These are phyloP conservation scores for Sogatella furcifera DNA, from an alignment of 1,140 invertebrate genomes.

Conservation along the genomic window DNA sequence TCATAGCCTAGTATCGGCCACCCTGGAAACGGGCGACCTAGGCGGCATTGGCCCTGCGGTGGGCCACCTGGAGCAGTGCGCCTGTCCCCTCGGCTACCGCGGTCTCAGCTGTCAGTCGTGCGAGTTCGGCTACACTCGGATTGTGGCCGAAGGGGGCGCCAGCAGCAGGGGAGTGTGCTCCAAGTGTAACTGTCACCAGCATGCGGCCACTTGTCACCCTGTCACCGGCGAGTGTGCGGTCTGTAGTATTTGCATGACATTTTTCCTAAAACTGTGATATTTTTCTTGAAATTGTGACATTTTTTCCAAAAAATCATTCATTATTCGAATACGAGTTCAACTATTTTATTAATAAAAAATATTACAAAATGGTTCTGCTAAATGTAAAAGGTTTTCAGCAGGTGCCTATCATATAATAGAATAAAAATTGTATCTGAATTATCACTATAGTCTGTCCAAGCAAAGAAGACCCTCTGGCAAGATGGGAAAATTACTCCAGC, in stretches of 20 bases:
- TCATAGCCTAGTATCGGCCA: constrained; percentile 17
- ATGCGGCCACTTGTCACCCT: constrained; percentile 72
- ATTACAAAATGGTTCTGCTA: too few relatives aligned
- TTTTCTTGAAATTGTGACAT: too few relatives aligned
- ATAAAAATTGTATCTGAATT: too few relatives aligned
- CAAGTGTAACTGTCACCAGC: constrained; percentile 82
- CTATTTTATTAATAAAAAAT: too few relatives aligned
- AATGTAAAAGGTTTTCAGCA: too few relatives aligned
- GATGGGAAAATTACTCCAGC: too few relatives aligned
- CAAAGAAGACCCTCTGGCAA: too few relatives aligned
- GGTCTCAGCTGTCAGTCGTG: constrained; percentile 80
- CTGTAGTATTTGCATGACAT: constrained; percentile 30
- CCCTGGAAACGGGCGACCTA: constrained; percentile 20
- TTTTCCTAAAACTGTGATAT: too few relatives aligned
- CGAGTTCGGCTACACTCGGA: constrained; percentile 61
- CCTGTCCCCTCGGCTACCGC: constrained; percentile 49
- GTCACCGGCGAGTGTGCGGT: constrained; percentile 64
- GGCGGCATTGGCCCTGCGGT: constrained; percentile 14
- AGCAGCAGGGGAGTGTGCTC: constrained; percentile 47
- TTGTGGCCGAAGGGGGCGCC: constrained; percentile 27
- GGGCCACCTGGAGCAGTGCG: constrained; percentile 38
- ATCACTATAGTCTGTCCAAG: too few relatives aligned
- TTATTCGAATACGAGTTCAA: too few relatives aligned
- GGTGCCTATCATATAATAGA: too few relatives aligned
- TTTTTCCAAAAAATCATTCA: too few relatives aligned